These are phyloP conservation scores for Chrysochloris asiatica DNA, from an alignment of 2,113 vertebrate species.

Conservation along the genomic window DNA sequence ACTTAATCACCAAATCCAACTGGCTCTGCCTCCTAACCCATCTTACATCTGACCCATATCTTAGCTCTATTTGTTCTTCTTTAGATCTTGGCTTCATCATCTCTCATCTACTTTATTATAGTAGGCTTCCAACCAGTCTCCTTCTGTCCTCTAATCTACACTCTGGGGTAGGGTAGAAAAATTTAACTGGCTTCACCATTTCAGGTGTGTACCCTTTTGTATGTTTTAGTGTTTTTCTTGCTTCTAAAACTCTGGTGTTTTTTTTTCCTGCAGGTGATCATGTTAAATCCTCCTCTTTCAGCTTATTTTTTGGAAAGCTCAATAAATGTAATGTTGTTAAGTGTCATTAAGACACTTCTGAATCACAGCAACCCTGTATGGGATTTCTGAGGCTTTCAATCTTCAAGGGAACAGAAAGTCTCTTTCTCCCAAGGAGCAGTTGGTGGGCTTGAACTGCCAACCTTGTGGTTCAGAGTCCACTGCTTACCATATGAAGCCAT, in stretches of 20 bases:
- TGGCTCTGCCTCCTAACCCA: neutral
- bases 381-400: no score
- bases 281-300: constrained; percentile 79
- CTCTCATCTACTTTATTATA: neutral
- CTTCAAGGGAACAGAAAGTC: no score
- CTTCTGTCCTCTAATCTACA: neutral
- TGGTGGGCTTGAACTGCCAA: no score
- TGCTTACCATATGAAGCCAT: no score
- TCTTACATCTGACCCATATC: neutral
- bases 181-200: neutral
- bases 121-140: neutral
- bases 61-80: constrained; percentile 10
- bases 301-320: constrained; percentile 80
- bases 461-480: no score
- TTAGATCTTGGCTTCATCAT: constrained; percentile 4
- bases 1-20: constrained; percentile 16
- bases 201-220: constrained; percentile 28
- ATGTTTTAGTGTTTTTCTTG: neutral
- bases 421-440: no score
- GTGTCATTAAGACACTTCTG: no score
- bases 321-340: no score
- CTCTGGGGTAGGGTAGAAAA: neutral
- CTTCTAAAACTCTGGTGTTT: constrained; percentile 54
- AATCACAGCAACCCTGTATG: no score
- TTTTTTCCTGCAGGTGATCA: constrained; percentile 81